Conservation (phyloP, 1,140 invertebrate species). For the Phymastichus coffea region DNA sequence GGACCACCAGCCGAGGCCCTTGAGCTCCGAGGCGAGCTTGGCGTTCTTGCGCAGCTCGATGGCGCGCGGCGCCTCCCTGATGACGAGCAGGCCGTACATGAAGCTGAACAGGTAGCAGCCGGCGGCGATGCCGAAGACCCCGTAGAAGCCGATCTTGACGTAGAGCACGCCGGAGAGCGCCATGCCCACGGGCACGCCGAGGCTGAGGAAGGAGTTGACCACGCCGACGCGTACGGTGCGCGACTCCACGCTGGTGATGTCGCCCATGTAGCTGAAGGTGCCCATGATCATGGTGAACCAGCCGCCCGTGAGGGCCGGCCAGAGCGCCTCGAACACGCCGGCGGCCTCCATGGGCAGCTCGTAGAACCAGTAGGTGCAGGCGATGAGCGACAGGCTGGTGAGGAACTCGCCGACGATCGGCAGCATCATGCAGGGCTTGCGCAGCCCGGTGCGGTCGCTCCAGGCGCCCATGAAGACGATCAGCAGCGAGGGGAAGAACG, state of each 20-base stretch:
- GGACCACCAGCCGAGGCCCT: conserved; percentile 39
- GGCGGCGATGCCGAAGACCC: conserved; percentile 73
- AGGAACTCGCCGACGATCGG: conserved; percentile 80
- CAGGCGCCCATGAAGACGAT: conserved; percentile 78
- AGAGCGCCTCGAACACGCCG: conserved; percentile 73
- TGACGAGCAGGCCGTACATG: conserved; percentile 66
- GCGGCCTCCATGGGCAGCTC: conserved; percentile 76
- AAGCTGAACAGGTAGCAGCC: conserved; percentile 73
- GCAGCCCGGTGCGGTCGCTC: conserved; percentile 71
- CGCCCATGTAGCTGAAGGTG: conserved; percentile 85
- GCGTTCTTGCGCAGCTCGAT: conserved; percentile 42
- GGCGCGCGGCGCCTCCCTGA: conserved; percentile 58
- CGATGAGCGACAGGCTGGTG: conserved; percentile 72
- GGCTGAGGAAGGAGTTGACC: conserved; percentile 77
- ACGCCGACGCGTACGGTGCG: conserved; percentile 81
- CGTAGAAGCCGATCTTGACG: conserved; percentile 76
- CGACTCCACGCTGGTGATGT: conserved; percentile 77
- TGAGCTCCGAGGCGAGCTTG: conserved; percentile 2
- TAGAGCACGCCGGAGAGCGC: conserved; percentile 70
- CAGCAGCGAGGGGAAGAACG: conserved; percentile 70
- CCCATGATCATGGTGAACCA: conserved; percentile 89
- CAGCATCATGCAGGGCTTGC: conserved; percentile 82
- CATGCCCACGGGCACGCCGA: conserved; percentile 78
- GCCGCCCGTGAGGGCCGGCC: conserved; percentile 77
- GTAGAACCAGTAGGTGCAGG: conserved; percentile 77